Percentiles rank a stretch among this genome's conserved stretches.
phyloP scores from a whole-genome alignment of 2,113 vertebrate genomes.

The Montifringilla adamsi region DNA sequence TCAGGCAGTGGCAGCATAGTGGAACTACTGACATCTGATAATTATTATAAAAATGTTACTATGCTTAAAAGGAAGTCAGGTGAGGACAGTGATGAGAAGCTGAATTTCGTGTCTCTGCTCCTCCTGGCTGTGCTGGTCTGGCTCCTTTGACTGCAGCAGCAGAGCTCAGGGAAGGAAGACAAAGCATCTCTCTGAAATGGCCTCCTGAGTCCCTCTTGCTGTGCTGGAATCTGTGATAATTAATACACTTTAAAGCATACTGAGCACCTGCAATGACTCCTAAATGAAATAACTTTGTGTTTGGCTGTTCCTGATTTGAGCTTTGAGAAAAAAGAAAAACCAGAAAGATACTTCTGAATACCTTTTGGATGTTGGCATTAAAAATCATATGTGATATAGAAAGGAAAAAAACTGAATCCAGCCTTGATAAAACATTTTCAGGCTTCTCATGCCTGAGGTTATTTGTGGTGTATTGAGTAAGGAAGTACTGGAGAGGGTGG shows the following conservation, averaged over 20 bases:
- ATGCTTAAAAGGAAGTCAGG: neutral
- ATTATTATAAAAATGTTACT: neutral
- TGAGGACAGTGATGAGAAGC: neutral
- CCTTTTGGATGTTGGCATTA: neutral
- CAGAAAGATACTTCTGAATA: neutral
- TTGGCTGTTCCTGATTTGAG: neutral
- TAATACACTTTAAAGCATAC: neutral
- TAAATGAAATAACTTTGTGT: neutral
- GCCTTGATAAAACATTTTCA: neutral
- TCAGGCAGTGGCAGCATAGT: neutral
- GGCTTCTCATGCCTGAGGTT: neutral
- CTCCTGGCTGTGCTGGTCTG: neutral
- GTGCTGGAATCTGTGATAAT: neutral
- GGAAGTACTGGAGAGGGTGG: rapidly evolving
- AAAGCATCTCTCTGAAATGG: neutral
- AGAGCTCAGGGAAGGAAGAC: neutral
- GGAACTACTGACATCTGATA: neutral
- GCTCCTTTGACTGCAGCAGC: neutral
- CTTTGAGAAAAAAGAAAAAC: neutral
- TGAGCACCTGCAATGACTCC: neutral
- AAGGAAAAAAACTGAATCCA: neutral
- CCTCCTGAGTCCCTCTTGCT: neutral
- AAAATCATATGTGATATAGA: neutral
- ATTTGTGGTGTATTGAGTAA: neutral
- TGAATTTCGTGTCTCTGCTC: neutral